Base-by-base conservation (phyloP, 2,888 invertebrate genomes). In the Odontomyia ornata region DNA sequence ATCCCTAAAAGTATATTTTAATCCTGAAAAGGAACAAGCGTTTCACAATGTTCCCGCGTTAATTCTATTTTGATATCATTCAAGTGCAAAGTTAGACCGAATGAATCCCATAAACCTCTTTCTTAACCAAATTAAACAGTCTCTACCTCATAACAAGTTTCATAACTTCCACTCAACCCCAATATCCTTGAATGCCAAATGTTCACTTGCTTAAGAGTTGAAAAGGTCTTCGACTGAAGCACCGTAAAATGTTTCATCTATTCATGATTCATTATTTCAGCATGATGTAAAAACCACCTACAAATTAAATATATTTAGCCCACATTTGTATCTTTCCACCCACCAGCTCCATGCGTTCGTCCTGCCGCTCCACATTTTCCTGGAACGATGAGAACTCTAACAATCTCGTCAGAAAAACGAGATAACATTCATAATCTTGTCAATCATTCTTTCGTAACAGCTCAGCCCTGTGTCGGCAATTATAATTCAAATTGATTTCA, bases 371-470 rank as follows among this genome's bases (percentile, higher is more conserved):
- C 36, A 36, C 36, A 36, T 9, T 5, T 36, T 9, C 36, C 9
- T 36, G 5, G 18, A 52, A 18, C 52, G 18, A 9, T 52, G 13
- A 15, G n/a, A 52, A 15, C 15, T 52, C 52, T 15, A 52, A 13
- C 52, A 52, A 52, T 52, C 52, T 18, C 25, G 11, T 3, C 9
- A 11, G 57, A 60, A 60, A 18, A 18, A 60, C n/a, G 25, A 60
- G 18, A 60, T n/a, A 60, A 60, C 57, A 60, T 60, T 60, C 57
- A 60, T 60, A 60, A 60, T 23, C 57, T 60, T 60, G 57, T 60
- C 57, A 60, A 60, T 60, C 57, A 60, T 25, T 60, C 23, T 13
- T 13, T 25, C 4, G 25, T 9, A 60, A 18, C 11, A 4, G 21
- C 18, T 21, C 57, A 60, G 11, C 57, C 21, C 57, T 15, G 18